These are phyloP conservation scores for Thecophora atra DNA, from an alignment of 2,888 invertebrate species.

Conservation along the genomic window DNA sequence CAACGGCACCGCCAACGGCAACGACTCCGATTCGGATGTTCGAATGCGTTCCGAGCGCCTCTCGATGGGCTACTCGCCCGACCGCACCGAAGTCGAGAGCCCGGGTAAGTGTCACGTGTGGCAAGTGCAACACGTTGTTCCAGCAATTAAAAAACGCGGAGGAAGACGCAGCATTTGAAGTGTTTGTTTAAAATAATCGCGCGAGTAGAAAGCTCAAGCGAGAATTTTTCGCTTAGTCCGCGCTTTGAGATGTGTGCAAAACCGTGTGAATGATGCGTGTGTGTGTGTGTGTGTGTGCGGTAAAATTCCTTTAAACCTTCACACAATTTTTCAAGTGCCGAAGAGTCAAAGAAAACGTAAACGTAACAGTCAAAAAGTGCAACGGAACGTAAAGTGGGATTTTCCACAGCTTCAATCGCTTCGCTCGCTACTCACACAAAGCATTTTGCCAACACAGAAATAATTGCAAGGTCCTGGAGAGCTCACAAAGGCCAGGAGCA, in stretches of 20 bases:
- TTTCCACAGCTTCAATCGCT: constrained; percentile 8
- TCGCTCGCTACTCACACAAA: constrained; percentile 32
- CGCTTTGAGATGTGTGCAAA: not conserved
- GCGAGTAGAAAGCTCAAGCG: constrained; percentile 40
- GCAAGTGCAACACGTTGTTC: not conserved
- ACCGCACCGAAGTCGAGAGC: constrained; percentile 66
- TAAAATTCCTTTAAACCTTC: constrained; percentile 25
- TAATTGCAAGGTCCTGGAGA: not conserved
- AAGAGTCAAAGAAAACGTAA: constrained; percentile 23
- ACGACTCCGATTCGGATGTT: constrained; percentile 65
- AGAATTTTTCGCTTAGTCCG: constrained; percentile 34
- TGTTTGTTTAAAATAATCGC: constrained; percentile 7
- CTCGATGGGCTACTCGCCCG: constrained; percentile 65
- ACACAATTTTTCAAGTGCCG: constrained; percentile 32
- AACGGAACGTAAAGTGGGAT: constrained; percentile 36
- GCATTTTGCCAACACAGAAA: constrained; percentile 13
- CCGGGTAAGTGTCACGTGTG: constrained; percentile 61
- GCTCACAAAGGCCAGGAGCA: not conserved
- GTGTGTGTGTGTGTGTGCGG: not conserved
- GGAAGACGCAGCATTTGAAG: constrained; percentile 38
- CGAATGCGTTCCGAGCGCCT: constrained; percentile 65
- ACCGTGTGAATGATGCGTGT: constrained; percentile 6
- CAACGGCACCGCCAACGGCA: constrained; percentile 49
- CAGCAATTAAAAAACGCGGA: constrained; percentile 26
- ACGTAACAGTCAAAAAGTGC: constrained; percentile 34